These are phyloP conservation scores for Tiliqua scincoides DNA, from an alignment of 2,113 vertebrate species.

Conservation along the genomic window DNA sequence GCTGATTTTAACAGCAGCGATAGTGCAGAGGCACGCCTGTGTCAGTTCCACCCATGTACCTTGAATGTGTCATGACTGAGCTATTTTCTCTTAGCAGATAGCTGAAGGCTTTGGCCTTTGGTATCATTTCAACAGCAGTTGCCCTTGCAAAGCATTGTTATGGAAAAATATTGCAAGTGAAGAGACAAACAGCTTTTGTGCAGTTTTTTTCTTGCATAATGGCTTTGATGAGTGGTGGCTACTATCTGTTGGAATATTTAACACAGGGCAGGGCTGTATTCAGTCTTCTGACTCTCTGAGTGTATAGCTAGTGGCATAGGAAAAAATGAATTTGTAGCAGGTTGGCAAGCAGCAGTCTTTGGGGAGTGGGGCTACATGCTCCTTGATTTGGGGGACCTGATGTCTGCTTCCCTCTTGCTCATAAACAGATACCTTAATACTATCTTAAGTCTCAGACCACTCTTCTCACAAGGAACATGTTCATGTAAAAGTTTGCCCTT, in stretches of 20 bases:
- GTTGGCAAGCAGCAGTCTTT: not conserved
- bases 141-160: not conserved
- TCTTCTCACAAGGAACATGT: not conserved
- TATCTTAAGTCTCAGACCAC: not conserved
- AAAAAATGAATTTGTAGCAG: not conserved
- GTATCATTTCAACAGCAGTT: not conserved
- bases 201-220: not conserved
- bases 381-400: not conserved
- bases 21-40: too few species aligned
- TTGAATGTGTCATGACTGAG: not conserved
- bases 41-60: not conserved
- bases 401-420: not conserved
- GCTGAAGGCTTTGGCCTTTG: not conserved
- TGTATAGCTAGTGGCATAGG: too few species aligned
- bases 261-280: too few species aligned
- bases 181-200: not conserved
- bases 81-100: not conserved
- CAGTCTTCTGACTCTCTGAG: not conserved
- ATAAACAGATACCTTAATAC: not conserved
- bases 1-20: not conserved
- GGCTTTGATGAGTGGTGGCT: not conserved
- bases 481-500: not conserved
- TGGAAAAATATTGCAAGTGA: not conserved
- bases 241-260: not conserved
- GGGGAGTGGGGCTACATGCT: not conserved